These are phyloP conservation scores for Bothrops jararaca DNA, from an alignment of 2,113 vertebrate genomes.

Conservation along the genomic window DNA sequence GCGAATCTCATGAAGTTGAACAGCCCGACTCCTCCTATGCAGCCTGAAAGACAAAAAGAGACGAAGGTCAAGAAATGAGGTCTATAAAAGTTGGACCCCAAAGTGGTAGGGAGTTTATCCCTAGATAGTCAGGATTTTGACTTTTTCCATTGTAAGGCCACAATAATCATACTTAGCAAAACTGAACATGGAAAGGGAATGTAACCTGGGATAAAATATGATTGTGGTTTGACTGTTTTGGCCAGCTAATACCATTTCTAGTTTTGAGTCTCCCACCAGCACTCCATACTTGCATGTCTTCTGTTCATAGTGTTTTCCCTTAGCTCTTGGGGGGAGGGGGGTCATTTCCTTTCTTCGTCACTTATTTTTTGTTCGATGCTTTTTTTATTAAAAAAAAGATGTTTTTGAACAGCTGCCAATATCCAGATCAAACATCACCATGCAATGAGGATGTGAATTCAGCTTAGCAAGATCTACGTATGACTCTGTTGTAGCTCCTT, in stretches of 20 bases:
- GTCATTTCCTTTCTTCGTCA: background rate
- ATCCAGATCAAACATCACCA: background rate
- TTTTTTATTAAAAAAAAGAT: background rate
- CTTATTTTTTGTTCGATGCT: background rate
- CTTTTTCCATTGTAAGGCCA: background rate
- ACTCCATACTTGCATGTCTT: background rate
- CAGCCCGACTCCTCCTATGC: constrained; percentile 7
- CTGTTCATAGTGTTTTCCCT: background rate
- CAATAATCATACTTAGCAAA: background rate
- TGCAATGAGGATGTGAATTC: background rate
- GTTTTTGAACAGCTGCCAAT: background rate
- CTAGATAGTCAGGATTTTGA: background rate
- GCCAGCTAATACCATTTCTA: background rate
- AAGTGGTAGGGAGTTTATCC: background rate
- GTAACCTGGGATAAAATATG: background rate
- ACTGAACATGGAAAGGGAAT: background rate
- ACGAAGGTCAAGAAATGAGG: background rate
- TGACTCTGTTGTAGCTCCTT: background rate
- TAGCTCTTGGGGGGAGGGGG: background rate
- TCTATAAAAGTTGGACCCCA: background rate
- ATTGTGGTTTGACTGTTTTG: background rate
- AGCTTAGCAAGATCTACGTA: background rate
- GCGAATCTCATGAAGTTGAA: constrained; percentile 9
- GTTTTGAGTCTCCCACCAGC: background rate
- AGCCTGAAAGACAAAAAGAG: background rate